Evolutionary conservation across 30 jellyfish, hydroid and myxozoan species (phyloP).

Genomic region (Rhopilema esculentum): DNA sequence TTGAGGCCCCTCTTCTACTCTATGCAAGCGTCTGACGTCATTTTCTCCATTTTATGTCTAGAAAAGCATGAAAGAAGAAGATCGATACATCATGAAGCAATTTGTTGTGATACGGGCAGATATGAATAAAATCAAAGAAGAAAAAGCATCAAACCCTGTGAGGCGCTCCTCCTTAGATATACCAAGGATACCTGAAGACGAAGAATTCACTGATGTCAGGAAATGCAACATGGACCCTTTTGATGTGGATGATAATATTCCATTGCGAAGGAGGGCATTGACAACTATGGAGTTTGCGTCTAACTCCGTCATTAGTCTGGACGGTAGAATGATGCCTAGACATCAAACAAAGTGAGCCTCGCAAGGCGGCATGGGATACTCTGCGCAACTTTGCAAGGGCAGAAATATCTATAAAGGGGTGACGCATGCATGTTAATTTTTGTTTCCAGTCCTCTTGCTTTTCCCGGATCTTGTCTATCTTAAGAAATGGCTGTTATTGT

Average conservation of each 20-base stretch:
- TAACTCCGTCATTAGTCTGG: neutral
- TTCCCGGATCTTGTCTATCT: too few species aligned
- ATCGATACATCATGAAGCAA: conserved; percentile 37
- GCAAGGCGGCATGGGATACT: too few species aligned
- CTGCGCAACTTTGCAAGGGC: too few species aligned
- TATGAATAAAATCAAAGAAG: conserved; percentile 32
- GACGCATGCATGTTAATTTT: too few species aligned
- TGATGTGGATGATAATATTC: conserved; percentile 36
- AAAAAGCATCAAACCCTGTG: neutral
- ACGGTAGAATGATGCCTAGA: neutral
- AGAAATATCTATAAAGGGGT: too few species aligned
- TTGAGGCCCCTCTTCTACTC: too few species aligned
- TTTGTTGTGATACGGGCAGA: conserved; percentile 40
- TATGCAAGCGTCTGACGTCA: too few species aligned
- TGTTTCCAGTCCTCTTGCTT: too few species aligned
- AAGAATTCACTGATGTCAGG: conserved; percentile 28
- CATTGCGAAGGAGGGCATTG: conserved; percentile 54
- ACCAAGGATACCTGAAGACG: conserved; percentile 48
- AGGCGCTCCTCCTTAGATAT: conserved; percentile 49
- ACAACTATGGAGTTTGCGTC: conserved; percentile 28
- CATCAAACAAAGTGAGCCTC: conserved; percentile 2
- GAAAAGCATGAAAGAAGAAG: conserved; percentile 44
- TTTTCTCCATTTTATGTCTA: neutral
- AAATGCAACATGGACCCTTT: conserved; percentile 57
- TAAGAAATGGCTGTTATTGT: too few species aligned